Conservation (phyloP, 2,797 vertebrate genomes). For the Coluber constrictor region DNA sequence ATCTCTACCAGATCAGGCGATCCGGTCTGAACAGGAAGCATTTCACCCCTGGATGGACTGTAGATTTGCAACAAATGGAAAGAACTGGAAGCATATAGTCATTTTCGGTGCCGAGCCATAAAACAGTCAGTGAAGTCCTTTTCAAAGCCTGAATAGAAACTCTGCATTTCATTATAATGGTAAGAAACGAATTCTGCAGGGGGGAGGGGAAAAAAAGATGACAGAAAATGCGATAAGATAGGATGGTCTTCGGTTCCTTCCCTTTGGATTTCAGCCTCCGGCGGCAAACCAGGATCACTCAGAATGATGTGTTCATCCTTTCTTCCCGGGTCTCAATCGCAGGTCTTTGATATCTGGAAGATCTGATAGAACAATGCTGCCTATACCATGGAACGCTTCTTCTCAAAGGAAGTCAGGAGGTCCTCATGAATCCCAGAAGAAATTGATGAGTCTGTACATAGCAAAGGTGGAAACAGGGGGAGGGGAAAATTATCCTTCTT, state of each 20-base stretch:
- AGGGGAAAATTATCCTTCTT: neutral
- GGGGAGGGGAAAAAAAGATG: neutral
- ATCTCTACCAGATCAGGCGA: too few species aligned
- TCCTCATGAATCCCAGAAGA: neutral
- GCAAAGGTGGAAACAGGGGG: neutral
- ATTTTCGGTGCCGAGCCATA: neutral
- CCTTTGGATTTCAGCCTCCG: neutral
- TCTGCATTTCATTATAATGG: neutral
- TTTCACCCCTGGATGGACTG: neutral
- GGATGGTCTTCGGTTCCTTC: neutral
- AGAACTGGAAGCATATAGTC: neutral
- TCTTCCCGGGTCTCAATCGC: neutral
- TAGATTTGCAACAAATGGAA: neutral
- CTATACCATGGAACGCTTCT: neutral
- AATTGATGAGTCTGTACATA: neutral
- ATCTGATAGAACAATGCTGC: neutral
- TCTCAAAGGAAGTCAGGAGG: neutral
- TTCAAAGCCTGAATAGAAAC: neutral
- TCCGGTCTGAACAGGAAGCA: too few species aligned
- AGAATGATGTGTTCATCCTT: neutral
- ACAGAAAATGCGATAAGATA: neutral
- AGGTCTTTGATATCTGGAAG: neutral
- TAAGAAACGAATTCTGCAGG: neutral
- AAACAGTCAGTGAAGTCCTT: neutral
- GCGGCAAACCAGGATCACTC: neutral